Evolutionary conservation across 2,888 invertebrate genomes (phyloP).

Genomic region (Gari tellinella): DNA sequence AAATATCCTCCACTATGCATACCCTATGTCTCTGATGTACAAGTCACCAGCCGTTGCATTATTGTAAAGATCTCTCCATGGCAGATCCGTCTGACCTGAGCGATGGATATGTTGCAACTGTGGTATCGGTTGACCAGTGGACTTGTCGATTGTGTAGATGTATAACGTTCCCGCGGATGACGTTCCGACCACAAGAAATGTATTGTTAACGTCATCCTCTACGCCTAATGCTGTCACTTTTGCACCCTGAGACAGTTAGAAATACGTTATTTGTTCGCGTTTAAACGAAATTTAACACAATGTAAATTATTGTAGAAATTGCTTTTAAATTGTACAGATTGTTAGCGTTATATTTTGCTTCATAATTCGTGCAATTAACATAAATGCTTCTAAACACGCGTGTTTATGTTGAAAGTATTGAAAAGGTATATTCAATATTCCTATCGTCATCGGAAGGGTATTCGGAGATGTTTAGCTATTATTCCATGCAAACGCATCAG

Average conservation of each 20-base stretch:
- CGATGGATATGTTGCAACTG: slow-evolving; percentile 48
- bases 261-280: too few species aligned
- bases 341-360: too few species aligned
- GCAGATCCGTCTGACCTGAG: slow-evolving; percentile 52
- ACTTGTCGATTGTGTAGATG: slow-evolving; percentile 60
- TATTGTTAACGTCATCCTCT: slow-evolving; percentile 50
- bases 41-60: slow-evolving; percentile 59
- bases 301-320: too few species aligned
- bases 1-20: neutral
- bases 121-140: slow-evolving; percentile 48
- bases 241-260: slow-evolving; percentile 54
- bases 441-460: too few species aligned
- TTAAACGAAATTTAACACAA: too few species aligned
- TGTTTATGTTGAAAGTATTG: too few species aligned
- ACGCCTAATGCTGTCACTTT: slow-evolving; percentile 63
- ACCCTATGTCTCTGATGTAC: slow-evolving; percentile 64
- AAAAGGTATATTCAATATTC: too few species aligned
- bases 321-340: too few species aligned
- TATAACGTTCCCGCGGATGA: slow-evolving; percentile 63
- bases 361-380: too few species aligned
- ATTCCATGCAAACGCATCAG: too few species aligned
- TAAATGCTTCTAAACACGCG: too few species aligned
- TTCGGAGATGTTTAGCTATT: too few species aligned
- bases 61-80: slow-evolving; percentile 62
- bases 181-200: slow-evolving; percentile 61